Conservation (phyloP, 2,888 invertebrate genomes). For the Cantharis rustica region DNA sequence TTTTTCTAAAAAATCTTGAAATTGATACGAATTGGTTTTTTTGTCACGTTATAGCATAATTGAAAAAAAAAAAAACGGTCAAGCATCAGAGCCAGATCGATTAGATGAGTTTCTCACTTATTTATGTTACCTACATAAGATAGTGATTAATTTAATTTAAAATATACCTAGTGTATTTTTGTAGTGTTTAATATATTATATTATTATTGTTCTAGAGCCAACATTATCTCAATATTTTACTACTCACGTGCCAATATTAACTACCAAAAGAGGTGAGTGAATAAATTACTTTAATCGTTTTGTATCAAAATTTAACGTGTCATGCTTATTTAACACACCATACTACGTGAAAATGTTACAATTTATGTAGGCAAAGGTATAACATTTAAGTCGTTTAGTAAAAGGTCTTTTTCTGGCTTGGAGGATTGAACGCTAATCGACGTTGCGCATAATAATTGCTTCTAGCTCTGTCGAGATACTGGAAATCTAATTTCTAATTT, state of each 20-base stretch:
- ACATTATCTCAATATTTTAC: background rate
- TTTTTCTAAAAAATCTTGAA: too few relatives aligned
- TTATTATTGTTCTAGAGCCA: background rate
- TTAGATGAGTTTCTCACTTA: too few relatives aligned
- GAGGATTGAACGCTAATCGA: conserved; percentile 2
- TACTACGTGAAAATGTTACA: background rate
- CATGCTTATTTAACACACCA: background rate
- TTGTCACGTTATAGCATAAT: too few relatives aligned
- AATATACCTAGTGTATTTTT: background rate
- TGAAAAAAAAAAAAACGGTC: too few relatives aligned
- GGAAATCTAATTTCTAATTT: conserved; percentile 4
- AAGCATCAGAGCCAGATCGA: too few relatives aligned
- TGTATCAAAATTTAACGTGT: background rate
- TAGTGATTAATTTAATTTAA: background rate
- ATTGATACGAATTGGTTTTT: too few relatives aligned
- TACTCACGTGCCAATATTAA: background rate
- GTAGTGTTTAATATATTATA: background rate
- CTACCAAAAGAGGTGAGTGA: background rate
- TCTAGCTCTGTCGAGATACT: conserved; percentile 1
- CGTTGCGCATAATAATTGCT: conserved; percentile 5
- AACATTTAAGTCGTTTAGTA: background rate
- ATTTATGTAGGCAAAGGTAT: background rate
- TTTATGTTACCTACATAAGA: too few relatives aligned
- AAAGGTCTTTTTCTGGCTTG: background rate
- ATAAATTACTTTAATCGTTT: background rate